Evolutionary conservation across 30 jellyfish, hydroid and myxozoan species (phyloP).

Genomic region (Euphysa ruthae): DNA sequence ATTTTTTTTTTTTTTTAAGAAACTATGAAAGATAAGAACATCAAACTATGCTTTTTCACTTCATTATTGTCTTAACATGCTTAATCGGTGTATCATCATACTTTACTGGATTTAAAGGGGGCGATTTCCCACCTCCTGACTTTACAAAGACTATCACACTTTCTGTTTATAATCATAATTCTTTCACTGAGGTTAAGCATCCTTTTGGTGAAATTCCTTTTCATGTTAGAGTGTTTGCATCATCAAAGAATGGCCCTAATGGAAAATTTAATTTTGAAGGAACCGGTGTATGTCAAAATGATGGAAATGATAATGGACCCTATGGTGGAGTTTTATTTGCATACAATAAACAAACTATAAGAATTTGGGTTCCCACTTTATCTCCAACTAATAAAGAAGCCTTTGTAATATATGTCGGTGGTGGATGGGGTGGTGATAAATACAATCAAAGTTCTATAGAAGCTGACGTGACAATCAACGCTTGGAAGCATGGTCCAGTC

Average conservation of each 20-base stretch:
- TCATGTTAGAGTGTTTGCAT: slow-evolving; percentile 63
- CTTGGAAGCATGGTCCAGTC: slow-evolving; percentile 69
- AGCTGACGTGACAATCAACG: slow-evolving; percentile 75
- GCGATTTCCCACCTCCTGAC: slow-evolving; percentile 88
- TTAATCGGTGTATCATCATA: not conserved
- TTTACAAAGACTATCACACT: slow-evolving; percentile 33
- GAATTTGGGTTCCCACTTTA: slow-evolving; percentile 85
- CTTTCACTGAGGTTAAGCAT: slow-evolving; percentile 51
- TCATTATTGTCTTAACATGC: too few relatives aligned
- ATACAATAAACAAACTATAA: slow-evolving; percentile 47
- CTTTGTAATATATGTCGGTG: slow-evolving; percentile 74
- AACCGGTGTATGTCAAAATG: slow-evolving; percentile 88
- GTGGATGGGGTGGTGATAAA: slow-evolving; percentile 95
- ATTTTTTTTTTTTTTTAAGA: too few relatives aligned
- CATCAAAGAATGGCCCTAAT: slow-evolving; percentile 75
- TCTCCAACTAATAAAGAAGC: slow-evolving; percentile 53
- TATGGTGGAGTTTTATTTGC: slow-evolving; percentile 91
- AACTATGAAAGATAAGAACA: too few relatives aligned
- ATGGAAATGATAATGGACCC: slow-evolving; percentile 46
- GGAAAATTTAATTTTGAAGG: slow-evolving; percentile 83
- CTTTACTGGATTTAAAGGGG: slow-evolving; percentile 57
- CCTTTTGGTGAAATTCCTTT: slow-evolving; percentile 49
- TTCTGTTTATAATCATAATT: slow-evolving; percentile 25
- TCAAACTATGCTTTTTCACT: too few relatives aligned
- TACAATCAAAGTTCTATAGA: slow-evolving; percentile 65